Evolutionary conservation across 2,888 invertebrate species (phyloP), one percentile per base, ranked within the genome.

Genomic region (Clunio marinus): DNA sequence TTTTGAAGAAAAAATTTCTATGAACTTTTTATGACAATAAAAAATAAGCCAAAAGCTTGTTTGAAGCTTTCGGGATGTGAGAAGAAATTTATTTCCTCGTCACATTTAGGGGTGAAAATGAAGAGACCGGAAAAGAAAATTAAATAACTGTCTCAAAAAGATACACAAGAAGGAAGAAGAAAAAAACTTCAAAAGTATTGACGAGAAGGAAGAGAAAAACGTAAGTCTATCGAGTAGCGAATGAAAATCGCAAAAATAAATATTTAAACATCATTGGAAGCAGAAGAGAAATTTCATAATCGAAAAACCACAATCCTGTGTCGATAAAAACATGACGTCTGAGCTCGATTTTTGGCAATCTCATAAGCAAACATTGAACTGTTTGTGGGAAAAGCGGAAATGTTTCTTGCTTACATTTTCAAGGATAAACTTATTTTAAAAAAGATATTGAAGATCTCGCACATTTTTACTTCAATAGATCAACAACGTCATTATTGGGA

Each of bases 181-280:
- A 22, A 2, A 51, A 17, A 10, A 51, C 22, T 7, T 51, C 51
- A 13, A n/a, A 17, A 51, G 13, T 22, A n/a, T n/a, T n/a, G n/a
- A n/a, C n/a, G n/a, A n/a, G n/a, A n/a, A 2, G 51, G 13, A 32
- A 32, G 32, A 41, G 15, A 51, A n/a, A n/a, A n/a, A n/a, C n/a
- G n/a, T n/a, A n/a, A 51, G 51, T 51, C 51, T 51, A 17, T 51
- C 22, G 51, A 51, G 51, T 51, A 8, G 7, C 22, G 22, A 51
- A 51, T 51, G 51, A 22, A 41, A 51, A 51, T 22, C 51, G 51
- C 20, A 51, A 51, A 51, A 51, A 51, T 51, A 51, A 51, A 51
- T 51, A 51, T 51, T 51, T 51, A 51, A 51, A 51, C 51, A 51
- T 51, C 51, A 51, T 22, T 51, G 51, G 20, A 32, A 8, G 22